Base-by-base conservation (phyloP, 2,888 invertebrate species). In the Cabera pusaria region DNA sequence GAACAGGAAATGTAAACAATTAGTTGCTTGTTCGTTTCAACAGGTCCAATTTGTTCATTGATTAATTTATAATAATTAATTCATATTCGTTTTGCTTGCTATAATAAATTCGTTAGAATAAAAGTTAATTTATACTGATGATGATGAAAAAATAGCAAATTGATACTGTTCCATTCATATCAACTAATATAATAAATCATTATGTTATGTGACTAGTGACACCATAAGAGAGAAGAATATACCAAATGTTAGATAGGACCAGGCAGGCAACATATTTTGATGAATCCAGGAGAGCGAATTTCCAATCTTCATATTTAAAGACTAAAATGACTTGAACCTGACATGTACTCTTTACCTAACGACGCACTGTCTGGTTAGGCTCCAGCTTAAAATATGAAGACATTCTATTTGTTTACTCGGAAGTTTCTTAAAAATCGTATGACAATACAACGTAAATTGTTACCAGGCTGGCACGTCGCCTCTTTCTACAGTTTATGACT, bases 391-490 rank as follows among this genome's bases (percentile, higher is more conserved):
- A 26, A 16, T 28, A 19, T 19, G 16, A n/a, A n/a, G n/a, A 4
- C 21, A 14, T 4, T 4, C 12, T 16, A 26, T 26, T 35, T 41
- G 31, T 42, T 42, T 42, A 36, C 76, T 72, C 73, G 78, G 73
- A 53, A 78, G 77, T 77, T 77, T 77, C 64, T 63, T 59, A 59
- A 67, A 73, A 67, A 59, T 58, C 50, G 24, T 3, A 51, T 45
- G 61, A 83, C 83, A 85, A 84, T 84, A 66, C 71, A 74, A 64
- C 76, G 73, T 84, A 83, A 84, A 84, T 83, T 64, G 64, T 47
- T 43, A 49, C 49, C 44, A 32, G 57, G 58, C 57, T 47, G 59
- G 59, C 64, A 44, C 56, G 65, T 63, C 64, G 59, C 49, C 56
- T 64, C 58, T 47, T 42, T 40, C 22, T 37, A 39, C 50, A 72